Evolutionary conservation across 2,797 vertebrate genomes (phyloP).

Genomic region (Coluber constrictor): DNA sequence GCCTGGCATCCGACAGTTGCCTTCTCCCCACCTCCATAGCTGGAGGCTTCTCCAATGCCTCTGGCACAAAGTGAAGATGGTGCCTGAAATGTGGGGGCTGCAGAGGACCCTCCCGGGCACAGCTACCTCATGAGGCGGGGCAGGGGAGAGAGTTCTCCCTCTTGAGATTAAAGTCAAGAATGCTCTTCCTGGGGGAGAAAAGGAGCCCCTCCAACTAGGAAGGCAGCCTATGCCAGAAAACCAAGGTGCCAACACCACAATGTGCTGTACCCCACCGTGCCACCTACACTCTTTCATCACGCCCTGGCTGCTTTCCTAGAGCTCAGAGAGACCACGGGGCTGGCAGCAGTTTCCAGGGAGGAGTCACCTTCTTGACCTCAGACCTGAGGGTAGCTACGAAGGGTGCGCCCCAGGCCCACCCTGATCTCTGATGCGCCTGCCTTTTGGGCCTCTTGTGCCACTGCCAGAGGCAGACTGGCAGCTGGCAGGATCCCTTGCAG

Average conservation of each 20-base stretch:
- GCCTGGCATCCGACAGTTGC: neutral
- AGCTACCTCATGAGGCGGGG: neutral
- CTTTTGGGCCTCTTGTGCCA: neutral
- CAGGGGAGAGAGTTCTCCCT: neutral
- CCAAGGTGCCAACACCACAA: neutral
- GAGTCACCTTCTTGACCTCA: neutral
- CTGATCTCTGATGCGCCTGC: accelerated
- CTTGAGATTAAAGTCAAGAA: neutral
- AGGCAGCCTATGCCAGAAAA: neutral
- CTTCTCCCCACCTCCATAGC: neutral
- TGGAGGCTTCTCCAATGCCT: neutral
- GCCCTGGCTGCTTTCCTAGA: neutral
- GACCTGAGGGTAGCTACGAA: neutral
- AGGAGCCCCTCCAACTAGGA: neutral
- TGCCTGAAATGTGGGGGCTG: neutral
- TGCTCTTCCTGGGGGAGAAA: neutral
- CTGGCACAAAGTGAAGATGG: neutral
- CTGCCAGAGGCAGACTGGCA: neutral
- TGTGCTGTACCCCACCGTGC: neutral
- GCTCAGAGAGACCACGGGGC: neutral
- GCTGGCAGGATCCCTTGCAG: neutral
- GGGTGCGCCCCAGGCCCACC: neutral
- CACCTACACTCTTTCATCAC: neutral
- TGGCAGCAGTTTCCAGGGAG: neutral
- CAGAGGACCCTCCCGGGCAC: neutral